These are phyloP conservation scores for Australoheros facetus DNA, from an alignment of 2,797 vertebrate species.

Conservation along the genomic window DNA sequence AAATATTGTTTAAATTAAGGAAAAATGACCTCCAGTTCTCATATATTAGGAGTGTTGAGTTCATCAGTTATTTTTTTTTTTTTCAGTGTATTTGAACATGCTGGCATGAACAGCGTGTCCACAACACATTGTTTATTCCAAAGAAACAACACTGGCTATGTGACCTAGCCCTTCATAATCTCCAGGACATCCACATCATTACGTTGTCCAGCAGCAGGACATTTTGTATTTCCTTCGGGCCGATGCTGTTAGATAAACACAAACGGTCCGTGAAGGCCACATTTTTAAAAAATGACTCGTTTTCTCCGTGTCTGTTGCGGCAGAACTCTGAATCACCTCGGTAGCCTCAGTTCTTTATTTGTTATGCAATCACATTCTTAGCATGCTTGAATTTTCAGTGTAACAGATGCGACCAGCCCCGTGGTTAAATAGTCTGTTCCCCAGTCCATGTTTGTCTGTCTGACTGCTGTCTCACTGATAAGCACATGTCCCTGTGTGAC, in stretches of 20 bases:
- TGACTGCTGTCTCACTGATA: constrained; percentile 64
- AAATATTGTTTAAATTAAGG: background rate
- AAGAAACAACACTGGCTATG: background rate
- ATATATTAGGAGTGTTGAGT: background rate
- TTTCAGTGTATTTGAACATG: background rate
- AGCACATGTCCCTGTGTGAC: constrained; percentile 61
- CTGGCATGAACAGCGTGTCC: background rate
- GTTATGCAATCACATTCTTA: constrained; percentile 63
- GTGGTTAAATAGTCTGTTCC: constrained; percentile 58
- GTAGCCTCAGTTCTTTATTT: constrained; percentile 30
- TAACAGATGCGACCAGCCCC: constrained; percentile 60
- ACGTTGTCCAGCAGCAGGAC: background rate
- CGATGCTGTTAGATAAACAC: constrained; percentile 22
- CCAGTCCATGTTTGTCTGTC: constrained; percentile 57
- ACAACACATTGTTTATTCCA: background rate
- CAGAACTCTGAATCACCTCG: constrained; percentile 40
- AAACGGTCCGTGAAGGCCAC: constrained; percentile 5
- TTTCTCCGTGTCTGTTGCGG: constrained; percentile 6
- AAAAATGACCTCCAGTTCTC: background rate
- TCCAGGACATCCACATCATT: background rate
- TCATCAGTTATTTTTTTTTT: background rate
- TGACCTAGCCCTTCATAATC: background rate
- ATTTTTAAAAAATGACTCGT: constrained; percentile 16
- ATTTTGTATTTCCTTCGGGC: background rate
- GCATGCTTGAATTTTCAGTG: constrained; percentile 50